Base-by-base conservation (phyloP, 2,888 invertebrate species). In the Poecilus cupreus region DNA sequence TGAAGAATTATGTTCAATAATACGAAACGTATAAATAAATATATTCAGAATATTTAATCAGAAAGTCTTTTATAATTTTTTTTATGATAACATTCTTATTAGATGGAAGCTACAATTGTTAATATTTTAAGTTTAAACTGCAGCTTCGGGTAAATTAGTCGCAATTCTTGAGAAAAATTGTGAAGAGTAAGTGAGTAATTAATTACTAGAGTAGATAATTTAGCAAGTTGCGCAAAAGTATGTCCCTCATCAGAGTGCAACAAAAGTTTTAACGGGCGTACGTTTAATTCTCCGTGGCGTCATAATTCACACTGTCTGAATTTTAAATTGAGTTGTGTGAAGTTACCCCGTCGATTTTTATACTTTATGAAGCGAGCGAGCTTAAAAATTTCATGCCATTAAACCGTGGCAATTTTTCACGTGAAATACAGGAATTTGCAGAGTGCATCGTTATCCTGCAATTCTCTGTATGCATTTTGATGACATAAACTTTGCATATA, bases 271-370 rank as follows among this genome's bases (percentile, higher is more conserved):
- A 80, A 80, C 70, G 72, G 54, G 54, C 80, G 70, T 20, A 72
- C 70, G 80, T 80, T 80, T 80, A 80, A 80, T 72, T 72, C 80
- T 80, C 80, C 54, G 20, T 20, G 43, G 80, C 57, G 51, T 80
- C 80, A 80, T 80, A 72, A 80, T 74, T 74, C 72, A 80, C 68
- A 70, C 72, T 80, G 57, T 74, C 72, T 80, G 80, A 80, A 83
- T 84, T 84, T 79, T 85, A 85, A 83, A 83, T 83, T 82, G 72
- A 78, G 72, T 77, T 82, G 80, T 74, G 82, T 82, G 83, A 84
- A 91, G 91, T 91, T 91, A 90, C 91, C 91, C 91, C 82, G 82
- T 86, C 87, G 86, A 88, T 87, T 82, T 82, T 84, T 80, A 75
- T 82, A 80, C 80, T 80, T 70, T 68, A 78, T 64, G 64, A 78